Conservation (phyloP, 1,140 invertebrate species). For the Megathymus violae region DNA sequence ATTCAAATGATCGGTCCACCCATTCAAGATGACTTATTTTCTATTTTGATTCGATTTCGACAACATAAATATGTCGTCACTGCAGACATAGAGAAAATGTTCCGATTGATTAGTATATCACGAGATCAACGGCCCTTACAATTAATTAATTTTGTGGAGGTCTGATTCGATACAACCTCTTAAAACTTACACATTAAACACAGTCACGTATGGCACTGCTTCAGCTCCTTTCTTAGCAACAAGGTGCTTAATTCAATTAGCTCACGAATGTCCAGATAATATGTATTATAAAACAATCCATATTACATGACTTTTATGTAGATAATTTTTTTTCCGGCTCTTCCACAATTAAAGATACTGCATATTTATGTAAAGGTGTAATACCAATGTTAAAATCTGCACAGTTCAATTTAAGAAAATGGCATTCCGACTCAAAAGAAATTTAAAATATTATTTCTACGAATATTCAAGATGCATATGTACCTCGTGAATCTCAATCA, state of each 20-base stretch:
- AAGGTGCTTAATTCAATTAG: slow-evolving; percentile 16
- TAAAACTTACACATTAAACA: slow-evolving; percentile 24
- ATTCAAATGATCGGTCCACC: too few relatives aligned
- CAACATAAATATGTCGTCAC: slow-evolving; percentile 27
- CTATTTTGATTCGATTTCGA: too few relatives aligned
- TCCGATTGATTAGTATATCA: slow-evolving; percentile 1
- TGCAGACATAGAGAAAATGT: slow-evolving; percentile 29
- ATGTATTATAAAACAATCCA: slow-evolving; percentile 6
- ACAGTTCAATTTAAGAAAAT: slow-evolving; percentile 14
- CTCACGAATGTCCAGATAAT: slow-evolving; percentile 1
- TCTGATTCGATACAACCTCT: slow-evolving; percentile 16
- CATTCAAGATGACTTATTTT: slow-evolving; percentile 12
- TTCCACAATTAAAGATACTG: background rate
- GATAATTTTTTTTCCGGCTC: slow-evolving; percentile 13
- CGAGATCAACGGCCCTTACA: slow-evolving; percentile 10
- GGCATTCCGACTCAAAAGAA: slow-evolving; percentile 11
- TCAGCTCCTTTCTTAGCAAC: slow-evolving; percentile 30
- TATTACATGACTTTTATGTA: slow-evolving; percentile 14
- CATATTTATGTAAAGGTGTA: background rate
- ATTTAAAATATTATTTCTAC: slow-evolving; percentile 3
- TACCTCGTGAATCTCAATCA: background rate
- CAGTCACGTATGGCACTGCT: slow-evolving; percentile 18
- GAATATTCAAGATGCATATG: background rate
- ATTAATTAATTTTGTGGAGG: slow-evolving; percentile 12
- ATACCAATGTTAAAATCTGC: slow-evolving; percentile 6